phyloP scores from a whole-genome alignment of 2,113 vertebrate species.

The Saiga tatarica region DNA sequence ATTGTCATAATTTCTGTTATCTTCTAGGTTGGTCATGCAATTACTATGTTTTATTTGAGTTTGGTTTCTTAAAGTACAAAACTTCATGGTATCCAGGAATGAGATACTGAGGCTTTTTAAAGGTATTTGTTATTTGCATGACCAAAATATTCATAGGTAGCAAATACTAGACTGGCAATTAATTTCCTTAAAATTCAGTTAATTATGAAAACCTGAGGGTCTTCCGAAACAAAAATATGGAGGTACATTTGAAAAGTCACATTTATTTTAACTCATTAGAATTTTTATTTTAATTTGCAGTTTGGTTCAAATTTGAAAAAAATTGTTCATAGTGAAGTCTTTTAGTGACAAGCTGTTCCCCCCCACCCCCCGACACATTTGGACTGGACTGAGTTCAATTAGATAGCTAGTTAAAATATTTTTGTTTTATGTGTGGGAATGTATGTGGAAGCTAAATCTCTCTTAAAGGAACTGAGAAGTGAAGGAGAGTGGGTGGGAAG shows the following conservation, averaged over 20 bases:
- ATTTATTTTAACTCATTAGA: neutral
- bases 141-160: neutral
- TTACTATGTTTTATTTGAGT: neutral
- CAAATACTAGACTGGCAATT: neutral
- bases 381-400: neutral
- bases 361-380: neutral
- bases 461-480: neutral
- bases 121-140: neutral
- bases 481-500: neutral
- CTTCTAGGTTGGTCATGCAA: neutral
- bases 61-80: neutral
- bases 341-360: neutral
- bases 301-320: neutral
- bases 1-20: neutral
- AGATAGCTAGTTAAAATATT: neutral
- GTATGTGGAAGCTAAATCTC: neutral
- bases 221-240: neutral
- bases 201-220: neutral
- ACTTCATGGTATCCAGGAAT: neutral
- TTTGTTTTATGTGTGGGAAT: neutral
- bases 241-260: neutral
- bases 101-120: neutral
- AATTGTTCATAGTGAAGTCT: neutral
- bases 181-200: neutral
- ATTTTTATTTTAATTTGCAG: neutral